Conservation (phyloP, 2,113 vertebrate species). For the Camelus bactrianus region DNA sequence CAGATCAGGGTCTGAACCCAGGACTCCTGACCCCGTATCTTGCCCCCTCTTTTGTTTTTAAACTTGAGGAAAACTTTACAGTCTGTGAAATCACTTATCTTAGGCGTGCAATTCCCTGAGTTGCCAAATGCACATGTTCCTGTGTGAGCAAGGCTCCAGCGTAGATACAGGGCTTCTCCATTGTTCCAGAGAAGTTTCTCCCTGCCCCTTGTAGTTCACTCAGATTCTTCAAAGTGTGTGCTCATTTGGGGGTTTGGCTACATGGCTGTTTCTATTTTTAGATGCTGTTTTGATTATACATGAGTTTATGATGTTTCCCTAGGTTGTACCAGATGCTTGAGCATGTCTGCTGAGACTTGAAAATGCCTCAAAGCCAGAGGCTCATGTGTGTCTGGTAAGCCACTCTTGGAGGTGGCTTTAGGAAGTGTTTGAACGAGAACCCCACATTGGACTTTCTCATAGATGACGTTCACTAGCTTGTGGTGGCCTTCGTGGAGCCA, state of each 20-base stretch:
- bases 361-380: background rate
- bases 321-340: background rate
- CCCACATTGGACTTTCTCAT: fast-evolving
- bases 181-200: background rate
- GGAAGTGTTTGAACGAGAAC: background rate
- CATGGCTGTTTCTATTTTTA: background rate
- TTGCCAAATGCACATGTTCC: background rate
- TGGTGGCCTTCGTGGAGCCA: background rate
- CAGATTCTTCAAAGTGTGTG: background rate
- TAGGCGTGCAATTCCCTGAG: background rate
- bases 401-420: background rate
- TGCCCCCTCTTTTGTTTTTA: too few species aligned
- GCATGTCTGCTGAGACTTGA: background rate
- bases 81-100: background rate
- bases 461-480: background rate
- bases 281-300: background rate
- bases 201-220: background rate
- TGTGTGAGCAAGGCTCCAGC: fast-evolving
- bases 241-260: background rate
- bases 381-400: background rate
- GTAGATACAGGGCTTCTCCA: background rate
- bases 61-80: background rate
- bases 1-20: background rate
- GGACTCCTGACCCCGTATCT: background rate
- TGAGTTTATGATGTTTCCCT: background rate